Base-by-base conservation (phyloP, 2,113 vertebrate genomes). In the Anolis sagrei region DNA sequence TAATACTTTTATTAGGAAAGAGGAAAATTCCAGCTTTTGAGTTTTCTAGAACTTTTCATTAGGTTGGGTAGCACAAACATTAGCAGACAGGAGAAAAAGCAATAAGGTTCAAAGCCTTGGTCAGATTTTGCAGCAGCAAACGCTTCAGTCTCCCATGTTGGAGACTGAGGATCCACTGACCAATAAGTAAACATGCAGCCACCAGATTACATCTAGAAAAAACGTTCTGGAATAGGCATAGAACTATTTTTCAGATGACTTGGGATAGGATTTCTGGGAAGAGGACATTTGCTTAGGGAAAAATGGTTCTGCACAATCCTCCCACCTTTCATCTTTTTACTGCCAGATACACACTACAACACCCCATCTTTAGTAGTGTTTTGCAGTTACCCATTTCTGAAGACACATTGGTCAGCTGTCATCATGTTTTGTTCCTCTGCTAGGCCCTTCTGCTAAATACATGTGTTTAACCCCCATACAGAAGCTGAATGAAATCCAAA, bases 381-480 rank as follows among this genome's bases (percentile, higher is more conserved):
- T 44, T 36, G 5, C 7, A 8, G 51, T 34, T 19, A 73, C 25
- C 34, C 25, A 6, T 69, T 27, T 76, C n/a, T 49, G 19, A 68
- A 49, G 74, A 32, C 10, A 32, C 10, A 23, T 19, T 58, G 10
- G 39, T 68, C 83, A 51, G 23, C 74, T 21, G 23, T 13, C 61
- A 76, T 51, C 14, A 51, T 21, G 1, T 64, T 21, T n/a, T 62
- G 18, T 62, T 44, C 32, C 27, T 36, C 19, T 27, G 9, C 18
- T 21, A 82, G 51, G 58, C 16, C 82, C 18, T 66, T 76, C 32
- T 89, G 88, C 68, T 79, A 36, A 86, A 16, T 9, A 76, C 76
- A 75, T 9, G 19, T 88, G 34, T 48, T 39, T 76, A 66, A 39
- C 25, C 25, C 64, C 72, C 18, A 11, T 76, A 83, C 44, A 64